A percentile compares a stretch with the other conserved stretches of the same genome.
Conservation (phyloP, 2,113 vertebrate genomes). For the Mirounga angustirostris region DNA sequence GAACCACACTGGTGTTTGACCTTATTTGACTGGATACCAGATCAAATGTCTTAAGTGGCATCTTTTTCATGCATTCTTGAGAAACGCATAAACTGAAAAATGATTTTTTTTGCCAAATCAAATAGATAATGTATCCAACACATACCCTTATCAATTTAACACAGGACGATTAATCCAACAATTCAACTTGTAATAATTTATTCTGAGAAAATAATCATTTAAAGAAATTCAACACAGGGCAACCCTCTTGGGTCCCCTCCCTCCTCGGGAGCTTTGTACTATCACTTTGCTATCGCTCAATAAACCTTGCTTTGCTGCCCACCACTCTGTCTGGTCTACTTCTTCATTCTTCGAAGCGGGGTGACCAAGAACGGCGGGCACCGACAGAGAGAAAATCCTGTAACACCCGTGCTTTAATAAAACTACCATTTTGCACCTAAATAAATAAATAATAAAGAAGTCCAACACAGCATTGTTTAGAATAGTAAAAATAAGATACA, state of each 20-base stretch:
- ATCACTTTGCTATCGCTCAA: no score
- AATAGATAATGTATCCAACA: not conserved
- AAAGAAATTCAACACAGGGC: not conserved
- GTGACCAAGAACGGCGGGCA: not conserved
- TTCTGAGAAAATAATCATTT: not conserved
- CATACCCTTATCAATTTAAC: not conserved
- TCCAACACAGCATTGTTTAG: not conserved
- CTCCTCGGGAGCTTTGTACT: no score
- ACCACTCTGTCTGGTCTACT: not conserved
- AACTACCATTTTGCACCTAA: not conserved
- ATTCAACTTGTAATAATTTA: not conserved
- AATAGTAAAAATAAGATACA: not conserved
- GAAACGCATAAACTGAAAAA: slow-evolving; percentile 19
- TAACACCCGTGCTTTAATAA: not conserved
- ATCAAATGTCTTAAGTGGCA: not conserved
- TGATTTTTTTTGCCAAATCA: not conserved
- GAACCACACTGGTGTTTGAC: not conserved
- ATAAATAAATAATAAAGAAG: not conserved
- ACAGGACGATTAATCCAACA: not conserved
- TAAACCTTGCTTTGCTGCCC: not conserved
- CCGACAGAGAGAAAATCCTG: not conserved
- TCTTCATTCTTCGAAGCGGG: not conserved
- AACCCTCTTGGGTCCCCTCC: no score
- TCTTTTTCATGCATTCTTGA: not conserved
- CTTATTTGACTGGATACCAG: not conserved